Base-by-base conservation (phyloP, 2,113 vertebrate species). In the Rhegmatorhina hoffmannsi region DNA sequence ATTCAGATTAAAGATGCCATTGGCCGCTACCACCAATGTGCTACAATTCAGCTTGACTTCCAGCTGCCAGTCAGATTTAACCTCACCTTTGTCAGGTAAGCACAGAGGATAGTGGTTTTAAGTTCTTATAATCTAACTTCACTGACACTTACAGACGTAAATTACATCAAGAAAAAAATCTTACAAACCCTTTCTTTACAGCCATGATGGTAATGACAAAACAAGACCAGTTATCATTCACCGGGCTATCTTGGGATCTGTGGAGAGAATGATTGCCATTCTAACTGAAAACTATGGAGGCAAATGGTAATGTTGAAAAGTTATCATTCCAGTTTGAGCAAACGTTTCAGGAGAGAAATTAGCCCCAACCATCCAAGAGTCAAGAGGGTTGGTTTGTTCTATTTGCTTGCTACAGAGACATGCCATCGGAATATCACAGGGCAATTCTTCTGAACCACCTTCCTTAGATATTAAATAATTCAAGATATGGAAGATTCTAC, bases 1-100 rank as follows among this genome's bases (percentile, higher is more conserved):
- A 99, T 99, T 96, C 97, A 99, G 98, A 99, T 99, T 94, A 99
- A 99, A 96, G 99, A 99, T 69, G 99, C 99, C 17, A 99, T 99
- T 47, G 99, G 99, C 36, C 98, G 99, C 36, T 99, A 99, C 97
- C 99, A 99, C 95, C 99, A 99, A 46, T 99, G 99, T 96, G 99
- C 99, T 73, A 99, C 99, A 2, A 99, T 99, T 81, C 99, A 99
- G 95, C 97, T 99, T 5, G 99, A 99, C 83, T 99, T 99, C 92
- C 99, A 99, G 96, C 97, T 99, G 16, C 99, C 99, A 20, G 98
- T 99, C 92, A 98, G 99, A 86, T 99, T 99, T 90, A 98, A 99
- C 95, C 99, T 99, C 84, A 98, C 98, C 43, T 99, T 98, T 79
- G 99, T 99, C 79, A 99, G 98, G 99, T 99, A 95, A 91, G 96